phyloP scores from a whole-genome alignment of 1,140 invertebrate species.

The Drosophila ananassae region DNA sequence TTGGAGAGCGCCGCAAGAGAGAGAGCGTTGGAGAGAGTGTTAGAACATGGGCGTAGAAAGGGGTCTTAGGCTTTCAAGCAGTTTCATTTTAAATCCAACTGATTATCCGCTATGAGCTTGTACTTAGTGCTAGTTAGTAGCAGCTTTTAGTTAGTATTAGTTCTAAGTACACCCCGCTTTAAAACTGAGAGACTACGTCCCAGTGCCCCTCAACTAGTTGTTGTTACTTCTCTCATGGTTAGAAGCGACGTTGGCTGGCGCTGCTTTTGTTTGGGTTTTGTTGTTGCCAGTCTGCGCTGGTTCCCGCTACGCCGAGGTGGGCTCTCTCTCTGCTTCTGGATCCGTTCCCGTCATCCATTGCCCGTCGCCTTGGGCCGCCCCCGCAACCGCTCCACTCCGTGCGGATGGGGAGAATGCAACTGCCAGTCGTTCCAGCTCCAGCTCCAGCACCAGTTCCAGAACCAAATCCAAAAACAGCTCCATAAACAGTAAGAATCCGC shows the following conservation, averaged over 20 bases:
- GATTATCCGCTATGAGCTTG: no score
- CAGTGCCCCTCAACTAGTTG: slow-evolving; percentile 7
- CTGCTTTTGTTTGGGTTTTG: slow-evolving; percentile 58
- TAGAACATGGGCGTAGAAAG: slow-evolving; percentile 13
- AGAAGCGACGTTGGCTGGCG: slow-evolving; percentile 35
- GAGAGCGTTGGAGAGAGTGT: slow-evolving; percentile 4
- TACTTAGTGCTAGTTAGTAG: neutral
- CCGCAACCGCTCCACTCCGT: neutral
- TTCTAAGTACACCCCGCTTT: neutral
- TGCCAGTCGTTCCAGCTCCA: slow-evolving; percentile 39
- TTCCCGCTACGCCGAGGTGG: slow-evolving; percentile 59
- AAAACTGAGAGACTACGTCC: neutral
- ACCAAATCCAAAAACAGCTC: neutral
- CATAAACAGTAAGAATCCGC: slow-evolving; percentile 2
- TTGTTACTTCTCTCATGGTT: slow-evolving; percentile 25
- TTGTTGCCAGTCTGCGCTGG: slow-evolving; percentile 57
- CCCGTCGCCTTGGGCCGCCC: neutral
- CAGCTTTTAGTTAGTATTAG: neutral
- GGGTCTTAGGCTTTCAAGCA: neutral
- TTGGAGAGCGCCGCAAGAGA: slow-evolving; percentile 15
- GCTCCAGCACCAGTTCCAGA: slow-evolving; percentile 1
- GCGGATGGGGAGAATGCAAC: slow-evolving; percentile 64
- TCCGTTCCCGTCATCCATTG: neutral
- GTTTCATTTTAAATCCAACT: no score
- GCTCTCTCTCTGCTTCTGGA: slow-evolving; percentile 15